Base-by-base conservation (phyloP, 2,113 vertebrate genomes). In the Pardalotus punctatus region DNA sequence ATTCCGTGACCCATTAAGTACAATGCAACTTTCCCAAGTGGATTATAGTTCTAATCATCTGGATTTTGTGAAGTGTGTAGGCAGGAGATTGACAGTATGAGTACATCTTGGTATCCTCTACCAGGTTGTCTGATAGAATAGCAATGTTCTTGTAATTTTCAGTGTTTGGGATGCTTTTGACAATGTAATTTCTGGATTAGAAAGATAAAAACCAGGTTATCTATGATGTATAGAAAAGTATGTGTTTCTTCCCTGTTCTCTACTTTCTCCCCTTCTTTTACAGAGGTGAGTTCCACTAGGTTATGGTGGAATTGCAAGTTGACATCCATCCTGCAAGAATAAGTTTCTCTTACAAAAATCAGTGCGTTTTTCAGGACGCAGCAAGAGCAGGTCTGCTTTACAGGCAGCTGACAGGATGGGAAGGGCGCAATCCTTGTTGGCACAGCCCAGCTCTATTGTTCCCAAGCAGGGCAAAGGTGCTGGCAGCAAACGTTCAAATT, bases 151-250 rank as follows among this genome's bases (percentile, higher is more conserved):
- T 70, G 45, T 67, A 27, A 9, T 61, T 61, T 94, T 74, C 42
- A 81, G 48, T n/a, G 45, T 81, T 95, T 28, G 60, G 66, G 62
- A 27, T 97, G 45, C 56, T 84, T 95, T 94, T 88, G 97, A 97
- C 97, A 93, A 96, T 95, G 97, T 97, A 96, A 95, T 80, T 94
- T 92, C 90, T 82, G 40, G 12, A 33, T 93, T 93, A 89, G 79
- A 87, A 67, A 82, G 29, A 12, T 19, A 27, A 62, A 57, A 94
- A 92, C 1, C n/a, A 95, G 97, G 92, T 98, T 97, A 97, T 97
- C 96, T 64, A 29, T 45, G 45, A 45, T 58, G 35, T 61, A 8
- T 36, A 38, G 38, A 48, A 56, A 77, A 66, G 33, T 56, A 36
- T 53, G 9, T 69, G 13, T 57, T 56, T 5, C 27, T 85, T 81